phyloP scores from a whole-genome alignment of 2,888 invertebrate species.

The Ecdyonurus torrentis region DNA sequence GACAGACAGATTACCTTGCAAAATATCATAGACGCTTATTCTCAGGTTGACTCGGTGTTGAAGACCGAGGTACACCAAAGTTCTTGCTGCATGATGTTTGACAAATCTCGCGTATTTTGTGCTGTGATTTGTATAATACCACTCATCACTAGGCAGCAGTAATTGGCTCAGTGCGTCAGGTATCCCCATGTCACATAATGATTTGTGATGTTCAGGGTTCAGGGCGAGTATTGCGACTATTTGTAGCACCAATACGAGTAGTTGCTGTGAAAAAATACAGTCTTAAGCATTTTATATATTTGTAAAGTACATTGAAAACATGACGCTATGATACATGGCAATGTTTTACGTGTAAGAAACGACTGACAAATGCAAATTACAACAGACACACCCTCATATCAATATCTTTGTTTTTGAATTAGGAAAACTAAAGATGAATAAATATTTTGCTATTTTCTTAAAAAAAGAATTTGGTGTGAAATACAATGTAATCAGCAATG shows the following conservation, averaged over 20 bases:
- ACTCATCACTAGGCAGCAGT: slow-evolving; percentile 44
- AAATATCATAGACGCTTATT: slow-evolving; percentile 38
- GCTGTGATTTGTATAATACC: slow-evolving; percentile 48
- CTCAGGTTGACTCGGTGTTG: slow-evolving; percentile 40
- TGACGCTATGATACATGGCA: no score
- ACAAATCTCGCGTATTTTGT: slow-evolving; percentile 43
- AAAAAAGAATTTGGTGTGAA: no score
- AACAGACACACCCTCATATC: no score
- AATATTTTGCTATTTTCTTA: no score
- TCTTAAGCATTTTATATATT: no score
- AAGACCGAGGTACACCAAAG: slow-evolving; percentile 43
- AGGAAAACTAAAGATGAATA: no score
- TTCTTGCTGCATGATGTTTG: slow-evolving; percentile 43
- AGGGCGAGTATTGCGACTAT: slow-evolving; percentile 38
- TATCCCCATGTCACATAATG: slow-evolving; percentile 36
- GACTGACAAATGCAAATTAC: no score
- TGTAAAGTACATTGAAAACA: no score
- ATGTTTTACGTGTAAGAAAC: no score
- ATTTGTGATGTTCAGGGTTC: slow-evolving; percentile 35
- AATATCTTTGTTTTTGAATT: no score
- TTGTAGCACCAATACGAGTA: slow-evolving; percentile 42
- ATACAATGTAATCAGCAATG: no score
- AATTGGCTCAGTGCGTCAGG: slow-evolving; percentile 42
- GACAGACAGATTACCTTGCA: slow-evolving; percentile 30
- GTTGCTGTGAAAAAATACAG: no score